These are phyloP conservation scores for Tetragonula carbonaria DNA, from an alignment of 2,888 invertebrate species.

Conservation along the genomic window DNA sequence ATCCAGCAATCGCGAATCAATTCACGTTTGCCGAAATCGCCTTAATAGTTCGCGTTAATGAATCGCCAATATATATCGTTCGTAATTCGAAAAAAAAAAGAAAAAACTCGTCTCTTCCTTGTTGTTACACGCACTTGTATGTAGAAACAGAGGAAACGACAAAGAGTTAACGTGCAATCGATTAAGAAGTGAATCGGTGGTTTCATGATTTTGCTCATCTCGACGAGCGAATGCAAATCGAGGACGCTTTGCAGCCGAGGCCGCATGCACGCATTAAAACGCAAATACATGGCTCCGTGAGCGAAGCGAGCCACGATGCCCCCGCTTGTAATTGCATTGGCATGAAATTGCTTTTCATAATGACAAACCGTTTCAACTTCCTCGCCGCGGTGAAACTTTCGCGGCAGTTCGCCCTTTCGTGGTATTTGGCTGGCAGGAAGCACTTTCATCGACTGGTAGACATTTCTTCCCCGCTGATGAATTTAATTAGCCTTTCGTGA, in stretches of 20 bases:
- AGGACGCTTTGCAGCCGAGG: conserved; percentile 32
- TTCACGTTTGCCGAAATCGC: too few species aligned
- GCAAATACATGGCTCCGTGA: conserved; percentile 36
- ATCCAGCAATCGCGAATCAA: too few species aligned
- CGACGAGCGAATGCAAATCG: conserved; percentile 48
- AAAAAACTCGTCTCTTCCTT: too few species aligned
- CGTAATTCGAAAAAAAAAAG: too few species aligned
- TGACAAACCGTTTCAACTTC: conserved; percentile 38
- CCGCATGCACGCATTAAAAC: conserved; percentile 52
- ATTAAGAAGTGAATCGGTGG: conserved; percentile 36
- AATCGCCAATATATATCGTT: too few species aligned
- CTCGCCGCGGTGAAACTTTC: conserved; percentile 12
- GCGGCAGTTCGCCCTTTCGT: neutral
- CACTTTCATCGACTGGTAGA: conserved; percentile 1
- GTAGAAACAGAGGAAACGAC: too few species aligned
- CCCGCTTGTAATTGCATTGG: conserved; percentile 51
- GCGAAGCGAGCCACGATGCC: conserved; percentile 34
- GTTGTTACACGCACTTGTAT: too few species aligned
- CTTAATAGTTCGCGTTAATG: too few species aligned
- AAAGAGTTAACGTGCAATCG: conserved; percentile 8
- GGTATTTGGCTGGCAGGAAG: neutral
- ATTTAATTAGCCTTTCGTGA: conserved; percentile 12
- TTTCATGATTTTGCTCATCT: conserved; percentile 33
- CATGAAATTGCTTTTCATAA: conserved; percentile 55
- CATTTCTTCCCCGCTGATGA: neutral